Percentiles rank a stretch among this genome's conserved stretches.
phyloP scores from a whole-genome alignment of 2,797 vertebrate genomes.

The Rhinophrynus dorsalis region DNA sequence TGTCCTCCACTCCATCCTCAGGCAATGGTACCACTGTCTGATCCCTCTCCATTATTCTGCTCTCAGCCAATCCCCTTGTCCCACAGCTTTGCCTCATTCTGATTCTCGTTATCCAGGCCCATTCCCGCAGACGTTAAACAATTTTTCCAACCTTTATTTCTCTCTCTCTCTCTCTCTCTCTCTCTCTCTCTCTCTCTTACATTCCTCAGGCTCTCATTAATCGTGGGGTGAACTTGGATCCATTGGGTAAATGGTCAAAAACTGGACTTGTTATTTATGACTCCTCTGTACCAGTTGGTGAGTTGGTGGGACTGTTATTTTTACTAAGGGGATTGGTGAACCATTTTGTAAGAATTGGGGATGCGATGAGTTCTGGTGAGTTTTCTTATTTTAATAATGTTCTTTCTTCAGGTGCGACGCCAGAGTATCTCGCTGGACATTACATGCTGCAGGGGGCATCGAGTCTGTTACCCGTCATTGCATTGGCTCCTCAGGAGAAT shows the following conservation, averaged over 20 bases:
- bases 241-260: slow-evolving; percentile 96
- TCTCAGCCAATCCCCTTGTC: not conserved
- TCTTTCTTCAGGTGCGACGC: slow-evolving; percentile 83
- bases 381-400: not conserved
- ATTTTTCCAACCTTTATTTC: too few relatives aligned
- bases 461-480: slow-evolving; percentile 93
- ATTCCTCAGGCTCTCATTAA: slow-evolving; percentile 88
- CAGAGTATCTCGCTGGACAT: slow-evolving; percentile 93
- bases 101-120: too few relatives aligned
- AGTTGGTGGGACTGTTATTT: slow-evolving; percentile 47
- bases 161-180: too few relatives aligned
- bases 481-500: slow-evolving; percentile 91
- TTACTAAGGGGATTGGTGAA: not conserved
- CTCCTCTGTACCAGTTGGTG: slow-evolving; percentile 92
- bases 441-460: slow-evolving; percentile 98
- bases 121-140: too few relatives aligned
- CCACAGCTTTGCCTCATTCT: too few relatives aligned
- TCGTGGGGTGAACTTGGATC: slow-evolving; percentile 94
- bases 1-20: too few relatives aligned
- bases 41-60: not conserved
- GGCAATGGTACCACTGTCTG: too few relatives aligned
- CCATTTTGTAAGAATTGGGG: too few relatives aligned
- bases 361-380: not conserved
- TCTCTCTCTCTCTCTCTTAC: too few relatives aligned
- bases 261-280: slow-evolving; percentile 93